A percentile compares a stretch with the other conserved stretches of the same genome.
These are phyloP conservation scores for Alauda arvensis DNA, from an alignment of 2,797 vertebrate genomes.

Conservation along the genomic window DNA sequence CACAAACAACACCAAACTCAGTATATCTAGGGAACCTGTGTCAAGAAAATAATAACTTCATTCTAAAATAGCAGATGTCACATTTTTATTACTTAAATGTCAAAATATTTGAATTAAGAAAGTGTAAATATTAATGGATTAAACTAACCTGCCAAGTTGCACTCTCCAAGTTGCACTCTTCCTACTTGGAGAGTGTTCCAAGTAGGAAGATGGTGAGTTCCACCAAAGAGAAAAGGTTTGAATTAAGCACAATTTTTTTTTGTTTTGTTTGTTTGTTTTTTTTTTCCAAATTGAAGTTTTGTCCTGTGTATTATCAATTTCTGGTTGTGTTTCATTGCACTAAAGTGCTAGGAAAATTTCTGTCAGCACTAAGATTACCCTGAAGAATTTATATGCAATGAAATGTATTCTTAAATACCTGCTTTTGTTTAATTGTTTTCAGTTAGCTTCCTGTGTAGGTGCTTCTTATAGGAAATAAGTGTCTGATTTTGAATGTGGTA, in stretches of 20 bases:
- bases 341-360: background rate
- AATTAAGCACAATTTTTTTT: background rate
- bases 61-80: slow-evolving; percentile 9
- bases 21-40: background rate
- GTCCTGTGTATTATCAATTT: background rate
- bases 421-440: background rate
- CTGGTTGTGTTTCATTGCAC: accelerated
- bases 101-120: slow-evolving; percentile 56
- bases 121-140: slow-evolving; percentile 33
- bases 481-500: background rate
- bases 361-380: background rate
- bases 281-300: background rate
- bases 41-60: background rate
- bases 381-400: background rate
- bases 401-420: background rate
- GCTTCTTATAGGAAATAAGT: background rate
- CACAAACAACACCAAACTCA: background rate
- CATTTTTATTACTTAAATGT: background rate
- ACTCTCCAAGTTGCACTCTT: background rate
- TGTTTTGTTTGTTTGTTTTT: accelerated
- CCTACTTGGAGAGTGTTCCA: background rate
- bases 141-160: slow-evolving; percentile 15
- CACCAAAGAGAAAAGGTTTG: background rate
- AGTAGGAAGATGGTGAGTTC: background rate
- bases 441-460: background rate